phyloP scores from a whole-genome alignment of 1,140 invertebrate genomes.

The Drosophila quadrilineata region DNA sequence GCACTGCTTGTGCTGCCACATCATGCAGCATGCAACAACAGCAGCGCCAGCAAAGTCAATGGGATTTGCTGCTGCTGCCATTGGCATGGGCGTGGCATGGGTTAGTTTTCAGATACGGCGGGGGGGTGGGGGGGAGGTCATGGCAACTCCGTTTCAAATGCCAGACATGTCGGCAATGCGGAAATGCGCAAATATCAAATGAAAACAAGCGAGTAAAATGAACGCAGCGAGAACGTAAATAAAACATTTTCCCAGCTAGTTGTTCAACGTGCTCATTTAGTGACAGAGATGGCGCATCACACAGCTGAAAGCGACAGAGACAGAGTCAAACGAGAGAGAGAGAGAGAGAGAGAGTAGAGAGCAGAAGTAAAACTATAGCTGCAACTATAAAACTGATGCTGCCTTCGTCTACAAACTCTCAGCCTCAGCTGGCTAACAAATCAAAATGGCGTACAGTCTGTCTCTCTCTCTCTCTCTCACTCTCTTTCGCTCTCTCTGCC shows the following conservation, averaged over 20 bases:
- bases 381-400: not conserved
- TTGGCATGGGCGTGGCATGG: conserved; percentile 4
- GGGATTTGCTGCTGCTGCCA: conserved; percentile 18
- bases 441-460: conserved; percentile 28
- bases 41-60: conserved; percentile 9
- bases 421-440: conserved; percentile 31
- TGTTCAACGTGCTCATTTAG: conserved; percentile 62
- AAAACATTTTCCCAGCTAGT: conserved; percentile 64
- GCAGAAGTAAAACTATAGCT: not conserved
- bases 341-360: not conserved
- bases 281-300: too few relatives aligned
- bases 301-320: not conserved
- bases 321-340: not conserved
- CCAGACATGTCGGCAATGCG: conserved; percentile 74
- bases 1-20: conserved; percentile 18
- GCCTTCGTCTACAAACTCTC: too few relatives aligned
- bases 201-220: conserved; percentile 53
- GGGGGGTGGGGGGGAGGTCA: too few relatives aligned
- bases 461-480: too few relatives aligned
- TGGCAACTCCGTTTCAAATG: conserved; percentile 49
- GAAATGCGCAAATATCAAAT: conserved; percentile 74
- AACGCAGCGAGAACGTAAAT: conserved; percentile 55
- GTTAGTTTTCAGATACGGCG: too few relatives aligned
- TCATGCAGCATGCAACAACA: conserved; percentile 18
- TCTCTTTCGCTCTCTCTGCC: too few relatives aligned